Percentiles rank a stretch among this genome's conserved stretches.
phyloP scores from a whole-genome alignment of 2,888 invertebrate genomes.

The Lepidochrysops patricia region DNA sequence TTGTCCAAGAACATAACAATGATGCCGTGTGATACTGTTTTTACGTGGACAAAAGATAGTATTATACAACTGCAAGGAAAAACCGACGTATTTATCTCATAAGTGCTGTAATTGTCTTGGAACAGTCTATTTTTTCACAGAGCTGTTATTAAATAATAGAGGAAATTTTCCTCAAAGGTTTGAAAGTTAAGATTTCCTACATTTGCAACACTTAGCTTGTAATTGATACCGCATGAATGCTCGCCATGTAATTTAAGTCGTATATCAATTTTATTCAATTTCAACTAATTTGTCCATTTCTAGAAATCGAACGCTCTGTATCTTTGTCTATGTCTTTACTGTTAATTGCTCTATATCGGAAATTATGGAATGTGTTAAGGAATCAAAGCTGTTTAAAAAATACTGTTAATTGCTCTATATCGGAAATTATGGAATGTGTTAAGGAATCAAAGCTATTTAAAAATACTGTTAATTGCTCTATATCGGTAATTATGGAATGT shows the following conservation, averaged over 20 bases:
- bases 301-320: neutral
- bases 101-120: neutral
- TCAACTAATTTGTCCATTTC: neutral
- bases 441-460: no score
- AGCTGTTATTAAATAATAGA: neutral
- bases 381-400: no score
- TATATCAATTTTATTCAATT: neutral
- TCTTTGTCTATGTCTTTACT: neutral
- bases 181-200: conserved; percentile 1
- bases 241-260: conserved; percentile 4
- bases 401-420: no score
- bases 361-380: neutral
- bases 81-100: neutral
- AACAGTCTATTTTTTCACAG: neutral
- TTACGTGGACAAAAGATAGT: no score
- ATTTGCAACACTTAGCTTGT: conserved; percentile 6
- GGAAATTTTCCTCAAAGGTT: conserved; percentile 4
- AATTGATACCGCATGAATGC: neutral
- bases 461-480: no score
- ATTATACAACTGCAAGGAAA: no score
- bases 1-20: no score
- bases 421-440: no score
- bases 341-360: no score
- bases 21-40: no score
- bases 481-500: neutral